phyloP scores from a whole-genome alignment of 2,797 vertebrate species.

The Alosa sapidissima region DNA sequence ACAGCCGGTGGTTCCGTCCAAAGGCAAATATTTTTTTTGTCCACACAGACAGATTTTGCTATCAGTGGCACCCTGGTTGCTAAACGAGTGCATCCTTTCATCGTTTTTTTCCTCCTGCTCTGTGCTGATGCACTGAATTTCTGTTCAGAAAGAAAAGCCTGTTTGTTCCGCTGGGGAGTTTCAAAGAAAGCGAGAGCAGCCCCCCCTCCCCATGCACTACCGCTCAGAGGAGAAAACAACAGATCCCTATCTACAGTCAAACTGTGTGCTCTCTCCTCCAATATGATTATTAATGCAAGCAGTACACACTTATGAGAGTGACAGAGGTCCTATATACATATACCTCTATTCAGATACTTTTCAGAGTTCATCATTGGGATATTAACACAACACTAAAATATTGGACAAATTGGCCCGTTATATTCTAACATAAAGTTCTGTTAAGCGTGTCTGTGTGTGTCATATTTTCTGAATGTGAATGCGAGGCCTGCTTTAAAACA shows the following conservation, averaged over 20 bases:
- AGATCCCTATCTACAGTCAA: constrained; percentile 66
- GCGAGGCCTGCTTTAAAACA: not conserved
- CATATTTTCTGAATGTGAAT: not conserved
- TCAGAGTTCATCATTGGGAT: not conserved
- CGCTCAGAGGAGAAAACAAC: constrained; percentile 67
- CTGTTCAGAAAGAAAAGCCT: constrained; percentile 79
- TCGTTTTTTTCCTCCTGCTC: constrained; percentile 63
- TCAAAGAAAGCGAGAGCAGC: constrained; percentile 70
- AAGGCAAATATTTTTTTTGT: not conserved
- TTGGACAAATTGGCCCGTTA: not conserved
- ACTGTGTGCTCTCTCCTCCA: constrained; percentile 48
- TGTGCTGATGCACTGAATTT: constrained; percentile 78
- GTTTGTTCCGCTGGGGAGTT: constrained; percentile 80
- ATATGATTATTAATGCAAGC: not conserved
- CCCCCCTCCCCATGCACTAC: constrained; percentile 57
- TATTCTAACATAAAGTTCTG: not conserved
- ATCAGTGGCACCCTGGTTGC: constrained; percentile 1
- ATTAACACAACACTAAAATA: not conserved
- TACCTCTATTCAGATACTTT: not conserved
- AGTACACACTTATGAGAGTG: not conserved
- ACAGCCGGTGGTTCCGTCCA: not conserved
- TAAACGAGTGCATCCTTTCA: constrained; percentile 50
- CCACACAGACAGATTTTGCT: constrained; percentile 28
- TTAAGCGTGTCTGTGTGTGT: not conserved
- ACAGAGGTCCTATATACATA: not conserved